Conservation (phyloP, 64 coral and sea anemone species). For the Actinia equina region DNA sequence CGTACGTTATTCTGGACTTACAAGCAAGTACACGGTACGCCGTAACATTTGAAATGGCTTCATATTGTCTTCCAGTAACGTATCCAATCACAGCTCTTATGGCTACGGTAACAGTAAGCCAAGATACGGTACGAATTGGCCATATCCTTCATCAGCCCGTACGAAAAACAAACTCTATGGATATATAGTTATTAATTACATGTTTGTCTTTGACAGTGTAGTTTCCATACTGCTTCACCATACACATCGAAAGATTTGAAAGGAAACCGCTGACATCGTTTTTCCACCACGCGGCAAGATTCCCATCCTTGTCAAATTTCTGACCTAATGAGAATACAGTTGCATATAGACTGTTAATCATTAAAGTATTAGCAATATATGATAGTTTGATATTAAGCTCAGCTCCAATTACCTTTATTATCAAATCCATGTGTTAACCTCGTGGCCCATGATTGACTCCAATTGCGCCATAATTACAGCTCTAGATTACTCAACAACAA, state of each 20-base stretch:
- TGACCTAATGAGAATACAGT: slow-evolving; percentile 38
- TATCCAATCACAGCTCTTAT: too few relatives aligned
- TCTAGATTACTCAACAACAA: slow-evolving; percentile 3
- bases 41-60: too few relatives aligned
- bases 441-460: slow-evolving; percentile 98
- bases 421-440: slow-evolving; percentile 98
- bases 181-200: slow-evolving; percentile 32
- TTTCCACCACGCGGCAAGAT: slow-evolving; percentile 89
- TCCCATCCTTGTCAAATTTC: slow-evolving; percentile 87
- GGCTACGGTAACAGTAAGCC: too few relatives aligned
- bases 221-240: slow-evolving; percentile 93
- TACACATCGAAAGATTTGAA: slow-evolving; percentile 63
- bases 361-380: too few relatives aligned
- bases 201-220: slow-evolving; percentile 67
- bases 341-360: too few relatives aligned
- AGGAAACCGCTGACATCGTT: slow-evolving; percentile 80
- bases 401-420: slow-evolving; percentile 58
- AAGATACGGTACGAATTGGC: too few relatives aligned
- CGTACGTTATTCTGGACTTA: too few relatives aligned
- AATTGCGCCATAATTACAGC: slow-evolving; percentile 96
- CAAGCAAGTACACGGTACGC: too few relatives aligned
- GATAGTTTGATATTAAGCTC: too few relatives aligned
- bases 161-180: background rate
- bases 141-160: too few relatives aligned
- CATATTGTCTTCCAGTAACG: too few relatives aligned